These are phyloP conservation scores for Lipophrys pholis DNA, from an alignment of 2,113 vertebrate species.

Conservation along the genomic window DNA sequence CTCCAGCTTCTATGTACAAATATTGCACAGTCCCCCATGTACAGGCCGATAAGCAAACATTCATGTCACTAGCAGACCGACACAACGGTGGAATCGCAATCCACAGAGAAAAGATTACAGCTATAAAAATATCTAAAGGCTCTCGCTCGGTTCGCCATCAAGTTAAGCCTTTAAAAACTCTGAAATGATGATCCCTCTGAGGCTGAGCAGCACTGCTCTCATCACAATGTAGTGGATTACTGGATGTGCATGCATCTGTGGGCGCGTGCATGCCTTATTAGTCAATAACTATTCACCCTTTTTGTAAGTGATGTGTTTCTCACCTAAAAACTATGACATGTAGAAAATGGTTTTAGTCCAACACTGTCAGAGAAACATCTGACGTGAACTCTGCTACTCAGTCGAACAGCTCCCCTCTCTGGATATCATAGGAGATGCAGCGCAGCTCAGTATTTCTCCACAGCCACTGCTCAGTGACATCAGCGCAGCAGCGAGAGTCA, in stretches of 20 bases:
- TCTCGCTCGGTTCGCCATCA: conserved; percentile 33
- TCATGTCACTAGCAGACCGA: conserved; percentile 6
- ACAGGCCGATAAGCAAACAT: not conserved
- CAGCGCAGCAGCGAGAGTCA: not conserved
- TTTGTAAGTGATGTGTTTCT: not conserved
- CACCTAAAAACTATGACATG: not conserved
- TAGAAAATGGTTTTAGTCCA: not conserved
- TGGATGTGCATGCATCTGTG: conserved; percentile 2
- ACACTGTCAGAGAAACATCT: not conserved
- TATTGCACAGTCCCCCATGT: not conserved
- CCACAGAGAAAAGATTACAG: conserved; percentile 55
- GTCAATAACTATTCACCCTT: conserved; percentile 21
- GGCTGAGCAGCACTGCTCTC: not conserved
- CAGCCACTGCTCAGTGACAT: not conserved
- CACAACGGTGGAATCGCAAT: conserved; percentile 38
- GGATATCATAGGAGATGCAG: conserved; percentile 10
- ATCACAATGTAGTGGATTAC: conserved; percentile 15
- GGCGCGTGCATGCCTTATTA: conserved; percentile 6
- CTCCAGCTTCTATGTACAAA: not conserved
- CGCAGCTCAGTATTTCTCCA: not conserved
- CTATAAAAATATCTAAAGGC: conserved; percentile 64
- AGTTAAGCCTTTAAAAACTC: conserved; percentile 73
- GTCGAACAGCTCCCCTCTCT: conserved; percentile 8
- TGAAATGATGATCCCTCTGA: conserved; percentile 57
- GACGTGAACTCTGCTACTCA: not conserved